A percentile compares a stretch with the other conserved stretches of the same genome.
phyloP scores from a whole-genome alignment of 1,140 invertebrate species.

The Brachionus paranguensis region DNA sequence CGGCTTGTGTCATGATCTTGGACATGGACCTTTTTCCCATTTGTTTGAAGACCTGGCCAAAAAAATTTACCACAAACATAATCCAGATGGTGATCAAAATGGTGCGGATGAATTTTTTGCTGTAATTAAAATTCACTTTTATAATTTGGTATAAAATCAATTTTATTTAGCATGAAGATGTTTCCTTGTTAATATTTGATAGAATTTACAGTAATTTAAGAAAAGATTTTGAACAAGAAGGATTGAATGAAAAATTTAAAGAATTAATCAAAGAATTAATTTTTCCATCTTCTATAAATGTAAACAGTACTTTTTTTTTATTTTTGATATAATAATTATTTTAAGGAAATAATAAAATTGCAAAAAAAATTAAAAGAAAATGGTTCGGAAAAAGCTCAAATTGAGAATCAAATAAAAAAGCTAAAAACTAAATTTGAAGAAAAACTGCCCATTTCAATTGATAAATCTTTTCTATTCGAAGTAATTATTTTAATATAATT shows the following conservation, averaged over 20 bases:
- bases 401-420: neutral
- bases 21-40: constrained; percentile 64
- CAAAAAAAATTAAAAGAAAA: neutral
- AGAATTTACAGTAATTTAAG: constrained; percentile 55
- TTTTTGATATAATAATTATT: neutral
- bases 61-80: constrained; percentile 40
- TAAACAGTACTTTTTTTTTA: neutral
- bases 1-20: constrained; percentile 66
- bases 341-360: neutral
- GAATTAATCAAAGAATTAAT: constrained; percentile 58
- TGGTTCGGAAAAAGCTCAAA: neutral
- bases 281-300: neutral
- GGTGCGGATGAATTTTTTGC: neutral
- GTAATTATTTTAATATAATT: neutral
- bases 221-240: constrained; percentile 45
- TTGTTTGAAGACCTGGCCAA: constrained; percentile 57
- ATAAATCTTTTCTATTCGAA: constrained; percentile 24
- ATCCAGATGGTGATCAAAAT: neutral
- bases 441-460: neutral
- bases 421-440: neutral
- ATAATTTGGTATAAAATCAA: neutral
- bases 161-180: constrained; percentile 56
- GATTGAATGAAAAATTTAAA: constrained; percentile 46
- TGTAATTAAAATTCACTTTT: neutral
- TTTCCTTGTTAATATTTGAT: constrained; percentile 56